Evolutionary conservation across 1,140 invertebrate genomes (phyloP), one percentile per base, ranked within the genome.

Genomic region (Monochamus saltuarius): DNA sequence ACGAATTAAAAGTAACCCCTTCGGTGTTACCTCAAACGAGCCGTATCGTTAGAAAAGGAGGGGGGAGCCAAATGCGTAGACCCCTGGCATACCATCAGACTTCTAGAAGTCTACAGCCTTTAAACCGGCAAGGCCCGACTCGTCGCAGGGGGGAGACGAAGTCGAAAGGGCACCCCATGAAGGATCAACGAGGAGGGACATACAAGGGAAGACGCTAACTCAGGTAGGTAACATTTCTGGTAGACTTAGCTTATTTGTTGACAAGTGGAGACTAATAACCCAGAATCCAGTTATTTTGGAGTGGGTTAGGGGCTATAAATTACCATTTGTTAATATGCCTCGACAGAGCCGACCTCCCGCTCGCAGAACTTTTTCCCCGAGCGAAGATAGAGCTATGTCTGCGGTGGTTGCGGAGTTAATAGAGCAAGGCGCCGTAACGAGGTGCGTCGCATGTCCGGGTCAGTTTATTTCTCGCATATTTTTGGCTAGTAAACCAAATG

Each of bases 381-480:
- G 19, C 10, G 11, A 0, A 19, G 9, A 13, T 45, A 17, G 16
- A 17, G n/a, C 9, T 14, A 7, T 40, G 8, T 14, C 16, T 35
- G 13, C 9, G 17, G 37, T 16, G 0, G 17, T 54, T n/a, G 11
- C 13, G 17, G 36, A 54, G 17, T 16, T 46, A 1, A 4, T 54
- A 0, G n/a, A 7, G 14, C 6, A 17, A n/a, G 52, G 52, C 9
- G 7, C 38, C 13, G 42, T 54, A 38, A 38, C 7, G 22, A 29
- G 13, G 39, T 53, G 36, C 37, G 39, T 38, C 13, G 11, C n/a
- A 4, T 11, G 14, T 19, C 11, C 22, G 46, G 35, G 54, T 7
- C 61, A 68, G 55, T 73, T 71, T 66, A 22, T 69, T n/a, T 56
- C 17, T 10, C 22, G 29, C 11, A 50, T 19, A 59, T 72, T 56